phyloP scores from a whole-genome alignment of 2,797 vertebrate species.

The Phrynocephalus guinanensis region DNA sequence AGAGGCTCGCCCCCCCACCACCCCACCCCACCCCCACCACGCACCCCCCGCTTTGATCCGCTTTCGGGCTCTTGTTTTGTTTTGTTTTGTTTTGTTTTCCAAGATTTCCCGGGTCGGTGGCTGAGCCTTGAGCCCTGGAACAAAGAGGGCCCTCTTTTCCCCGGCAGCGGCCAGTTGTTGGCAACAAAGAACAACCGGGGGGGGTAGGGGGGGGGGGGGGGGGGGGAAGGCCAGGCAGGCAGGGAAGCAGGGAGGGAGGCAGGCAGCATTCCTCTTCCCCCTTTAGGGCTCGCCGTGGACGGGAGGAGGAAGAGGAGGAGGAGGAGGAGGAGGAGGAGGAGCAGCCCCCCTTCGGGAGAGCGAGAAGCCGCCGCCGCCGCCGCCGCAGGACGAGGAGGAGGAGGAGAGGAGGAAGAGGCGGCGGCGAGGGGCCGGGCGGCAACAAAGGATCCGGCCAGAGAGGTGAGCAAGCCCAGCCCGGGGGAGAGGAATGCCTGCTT shows the following conservation, averaged over 20 bases:
- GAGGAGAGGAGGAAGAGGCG: neutral
- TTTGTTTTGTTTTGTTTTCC: too few species aligned
- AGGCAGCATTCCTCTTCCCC: constrained; percentile 23
- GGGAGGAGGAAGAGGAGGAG: neutral
- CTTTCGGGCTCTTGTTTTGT: too few species aligned
- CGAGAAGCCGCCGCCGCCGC: neutral
- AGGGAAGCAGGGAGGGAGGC: neutral
- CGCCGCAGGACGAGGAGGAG: too few species aligned
- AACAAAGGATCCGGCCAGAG: constrained; percentile 14
- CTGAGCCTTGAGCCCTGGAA: neutral
- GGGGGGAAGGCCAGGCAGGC: constrained; percentile 42
- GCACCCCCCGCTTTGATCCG: too few species aligned
- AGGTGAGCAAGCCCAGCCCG: constrained; percentile 29
- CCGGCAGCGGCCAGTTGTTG: constrained; percentile 23
- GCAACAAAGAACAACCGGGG: constrained; percentile 23
- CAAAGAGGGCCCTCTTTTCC: neutral
- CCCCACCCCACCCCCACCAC: too few species aligned
- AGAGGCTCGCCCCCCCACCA: too few species aligned
- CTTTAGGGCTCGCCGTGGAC: neutral
- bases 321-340: too few species aligned
- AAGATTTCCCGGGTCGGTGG: neutral
- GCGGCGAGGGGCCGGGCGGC: neutral
- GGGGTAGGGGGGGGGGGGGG: neutral
- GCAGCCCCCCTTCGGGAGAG: neutral
- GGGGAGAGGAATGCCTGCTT: too few species aligned